Percentiles rank a stretch among this genome's conserved stretches.
Evolutionary conservation across 2,888 invertebrate species (phyloP).

Genomic region (Lasius fuliginosus): DNA sequence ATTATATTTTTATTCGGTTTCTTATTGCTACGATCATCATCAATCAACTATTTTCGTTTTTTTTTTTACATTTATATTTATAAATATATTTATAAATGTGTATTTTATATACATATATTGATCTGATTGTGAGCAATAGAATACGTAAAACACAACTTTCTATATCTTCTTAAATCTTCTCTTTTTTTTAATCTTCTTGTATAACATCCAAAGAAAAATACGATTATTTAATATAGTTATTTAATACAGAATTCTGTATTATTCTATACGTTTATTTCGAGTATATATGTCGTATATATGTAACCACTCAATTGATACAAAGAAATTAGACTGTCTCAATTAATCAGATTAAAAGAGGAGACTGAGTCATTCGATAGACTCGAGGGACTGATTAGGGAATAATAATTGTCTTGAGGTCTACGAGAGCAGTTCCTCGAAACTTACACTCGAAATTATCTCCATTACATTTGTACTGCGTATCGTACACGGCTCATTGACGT

Average conservation of each 20-base stretch:
- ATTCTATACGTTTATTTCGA: conserved; percentile 55
- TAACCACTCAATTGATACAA: conserved; percentile 64
- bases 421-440: conserved; percentile 46
- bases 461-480: not conserved
- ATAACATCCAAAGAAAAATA: not conserved
- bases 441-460: conserved; percentile 34
- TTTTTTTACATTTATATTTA: no score
- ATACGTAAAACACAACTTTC: no score
- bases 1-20: not conserved
- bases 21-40: no score
- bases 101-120: no score
- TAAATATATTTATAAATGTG: no score
- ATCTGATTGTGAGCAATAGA: no score
- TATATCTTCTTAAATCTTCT: no score
- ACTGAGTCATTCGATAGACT: conserved; percentile 59
- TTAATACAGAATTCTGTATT: not conserved
- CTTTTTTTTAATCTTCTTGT: not conserved
- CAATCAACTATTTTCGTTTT: no score
- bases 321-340: conserved; percentile 80
- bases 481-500: not conserved
- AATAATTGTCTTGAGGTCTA: conserved; percentile 66
- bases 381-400: conserved; percentile 60
- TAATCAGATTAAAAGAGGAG: conserved; percentile 68
- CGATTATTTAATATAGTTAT: not conserved
- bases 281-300: not conserved